Conservation (phyloP, 2,797 vertebrate genomes). For the Diplodus sargus region DNA sequence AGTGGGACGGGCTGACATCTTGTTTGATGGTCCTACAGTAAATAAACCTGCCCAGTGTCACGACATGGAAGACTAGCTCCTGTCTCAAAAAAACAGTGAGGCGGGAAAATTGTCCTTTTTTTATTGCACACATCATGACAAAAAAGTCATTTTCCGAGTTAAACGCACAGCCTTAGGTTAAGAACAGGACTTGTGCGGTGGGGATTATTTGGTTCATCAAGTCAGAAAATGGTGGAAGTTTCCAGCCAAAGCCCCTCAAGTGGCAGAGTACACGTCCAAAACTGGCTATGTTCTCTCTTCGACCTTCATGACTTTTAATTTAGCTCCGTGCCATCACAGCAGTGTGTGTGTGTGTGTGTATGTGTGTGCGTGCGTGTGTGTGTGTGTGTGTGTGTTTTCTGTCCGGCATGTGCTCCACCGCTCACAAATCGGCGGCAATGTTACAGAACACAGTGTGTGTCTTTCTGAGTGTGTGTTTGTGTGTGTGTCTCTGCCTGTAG, state of each 20-base stretch:
- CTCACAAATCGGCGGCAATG: constrained; percentile 47
- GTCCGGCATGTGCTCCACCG: constrained; percentile 50
- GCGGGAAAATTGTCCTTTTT: constrained; percentile 22
- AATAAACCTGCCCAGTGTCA: constrained; percentile 26
- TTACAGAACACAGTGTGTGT: constrained; percentile 17
- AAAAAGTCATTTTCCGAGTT: constrained; percentile 34
- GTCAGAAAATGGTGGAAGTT: constrained; percentile 55
- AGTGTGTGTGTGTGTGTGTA: constrained; percentile 17
- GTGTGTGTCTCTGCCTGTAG: constrained; percentile 18
- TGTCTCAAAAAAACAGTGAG: constrained; percentile 11
- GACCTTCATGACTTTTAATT: constrained; percentile 65
- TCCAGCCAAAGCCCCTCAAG: constrained; percentile 51
- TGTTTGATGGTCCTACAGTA: constrained; percentile 30
- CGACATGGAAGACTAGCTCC: constrained; percentile 14
- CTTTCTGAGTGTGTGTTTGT: constrained; percentile 6
- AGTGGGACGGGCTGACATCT: constrained; percentile 26
- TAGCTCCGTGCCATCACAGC: constrained; percentile 67
- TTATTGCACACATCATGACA: constrained; percentile 16
- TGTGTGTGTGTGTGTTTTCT: constrained; percentile 14
- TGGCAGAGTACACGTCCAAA: constrained; percentile 50
- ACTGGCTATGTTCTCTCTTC: constrained; percentile 56
- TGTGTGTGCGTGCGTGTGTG: too few relatives aligned
- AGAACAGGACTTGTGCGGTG: constrained; percentile 21
- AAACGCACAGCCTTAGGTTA: constrained; percentile 42
- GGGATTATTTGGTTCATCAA: constrained; percentile 52